Percentiles rank a stretch among this genome's conserved stretches.
Evolutionary conservation across 2,888 invertebrate genomes (phyloP).

Genomic region (Caenorhabditis parvicauda): DNA sequence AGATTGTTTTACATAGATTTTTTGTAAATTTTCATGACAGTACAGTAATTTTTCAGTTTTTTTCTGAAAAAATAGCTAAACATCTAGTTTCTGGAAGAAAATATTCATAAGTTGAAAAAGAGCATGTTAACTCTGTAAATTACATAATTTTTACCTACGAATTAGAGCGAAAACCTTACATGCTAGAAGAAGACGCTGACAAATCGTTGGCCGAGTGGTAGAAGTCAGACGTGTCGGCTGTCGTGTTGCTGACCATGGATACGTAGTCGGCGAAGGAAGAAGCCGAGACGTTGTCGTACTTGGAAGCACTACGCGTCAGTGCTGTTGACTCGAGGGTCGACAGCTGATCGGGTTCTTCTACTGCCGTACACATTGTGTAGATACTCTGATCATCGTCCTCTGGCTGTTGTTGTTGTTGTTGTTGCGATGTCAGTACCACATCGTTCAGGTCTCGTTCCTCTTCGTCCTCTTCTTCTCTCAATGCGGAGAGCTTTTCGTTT

Average conservation of each 20-base stretch:
- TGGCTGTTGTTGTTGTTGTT: too few species aligned
- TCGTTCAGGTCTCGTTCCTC: slow-evolving; percentile 37
- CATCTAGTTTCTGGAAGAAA: too few species aligned
- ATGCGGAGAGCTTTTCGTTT: slow-evolving; percentile 9
- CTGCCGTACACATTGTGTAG: slow-evolving; percentile 35
- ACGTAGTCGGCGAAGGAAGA: slow-evolving; percentile 45
- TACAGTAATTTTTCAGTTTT: too few species aligned
- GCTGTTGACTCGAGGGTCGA: slow-evolving; percentile 15
- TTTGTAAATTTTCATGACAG: too few species aligned
- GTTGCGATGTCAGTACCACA: slow-evolving; percentile 23
- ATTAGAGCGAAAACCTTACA: neutral
- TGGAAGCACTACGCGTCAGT: slow-evolving; percentile 35
- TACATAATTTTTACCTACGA: neutral
- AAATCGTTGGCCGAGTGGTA: slow-evolving; percentile 36
- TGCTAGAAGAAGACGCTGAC: slow-evolving; percentile 7
- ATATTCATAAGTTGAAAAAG: too few species aligned
- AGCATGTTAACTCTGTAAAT: too few species aligned
- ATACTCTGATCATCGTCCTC: slow-evolving; percentile 21
- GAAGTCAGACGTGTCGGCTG: slow-evolving; percentile 33
- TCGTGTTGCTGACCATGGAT: slow-evolving; percentile 24
- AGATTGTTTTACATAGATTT: too few species aligned
- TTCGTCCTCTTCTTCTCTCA: slow-evolving; percentile 20
- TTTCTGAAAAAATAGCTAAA: too few species aligned
- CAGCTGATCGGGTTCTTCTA: slow-evolving; percentile 18
- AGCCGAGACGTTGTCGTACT: slow-evolving; percentile 48